Evolutionary conservation across 2,113 vertebrate species (phyloP).

Genomic region (Tragelaphus imberbis): DNA sequence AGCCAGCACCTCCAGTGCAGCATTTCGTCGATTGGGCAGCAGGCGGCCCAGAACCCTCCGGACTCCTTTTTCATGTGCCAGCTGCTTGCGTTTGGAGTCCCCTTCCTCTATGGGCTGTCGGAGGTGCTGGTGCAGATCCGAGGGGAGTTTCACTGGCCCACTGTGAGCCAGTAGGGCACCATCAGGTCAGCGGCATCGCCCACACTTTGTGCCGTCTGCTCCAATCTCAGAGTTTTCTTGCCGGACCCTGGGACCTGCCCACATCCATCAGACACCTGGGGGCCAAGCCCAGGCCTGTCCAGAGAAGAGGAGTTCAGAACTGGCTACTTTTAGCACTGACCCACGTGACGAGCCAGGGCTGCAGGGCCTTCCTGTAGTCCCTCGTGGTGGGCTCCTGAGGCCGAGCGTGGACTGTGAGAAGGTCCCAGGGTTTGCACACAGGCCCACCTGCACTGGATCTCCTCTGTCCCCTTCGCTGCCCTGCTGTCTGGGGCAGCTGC

Average conservation of each 20-base stretch:
- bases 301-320: conserved; percentile 52
- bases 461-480: neutral
- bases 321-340: neutral
- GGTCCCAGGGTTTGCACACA: conserved; percentile 42
- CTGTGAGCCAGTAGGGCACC: conserved; percentile 65
- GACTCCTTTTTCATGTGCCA: conserved; percentile 94
- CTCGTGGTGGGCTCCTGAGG: neutral
- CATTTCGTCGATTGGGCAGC: conserved; percentile 88
- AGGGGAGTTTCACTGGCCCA: conserved; percentile 83
- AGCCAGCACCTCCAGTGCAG: conserved; percentile 83
- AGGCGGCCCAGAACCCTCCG: conserved; percentile 89
- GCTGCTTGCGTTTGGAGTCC: conserved; percentile 89
- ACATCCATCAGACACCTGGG: conserved; percentile 30
- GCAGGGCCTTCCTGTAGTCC: neutral
- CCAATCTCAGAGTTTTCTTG: neutral
- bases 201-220: neutral
- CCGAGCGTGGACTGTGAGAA: neutral
- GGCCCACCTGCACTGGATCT: conserved; percentile 63
- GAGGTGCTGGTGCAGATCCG: conserved; percentile 84
- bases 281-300: neutral
- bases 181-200: neutral
- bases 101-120: conserved; percentile 87
- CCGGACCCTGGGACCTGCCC: conserved; percentile 45
- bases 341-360: neutral
- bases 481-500: conserved; percentile 45